Conservation (phyloP, 2,888 invertebrate species). For the Apotomis turbidana region DNA sequence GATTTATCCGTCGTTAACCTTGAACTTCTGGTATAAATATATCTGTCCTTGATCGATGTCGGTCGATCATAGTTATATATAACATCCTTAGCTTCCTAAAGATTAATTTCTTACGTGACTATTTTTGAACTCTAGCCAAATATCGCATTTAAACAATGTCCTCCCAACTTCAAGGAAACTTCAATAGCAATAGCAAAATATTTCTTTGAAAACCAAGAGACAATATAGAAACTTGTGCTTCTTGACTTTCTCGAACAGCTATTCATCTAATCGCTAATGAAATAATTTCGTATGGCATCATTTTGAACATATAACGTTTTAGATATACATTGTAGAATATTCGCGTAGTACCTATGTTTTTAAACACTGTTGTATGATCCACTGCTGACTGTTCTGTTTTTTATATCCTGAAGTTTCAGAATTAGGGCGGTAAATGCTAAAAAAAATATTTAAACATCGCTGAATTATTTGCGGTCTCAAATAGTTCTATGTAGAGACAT, state of each 20-base stretch:
- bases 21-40: too few relatives aligned
- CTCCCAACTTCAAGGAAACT: not conserved
- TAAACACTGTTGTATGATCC: not conserved
- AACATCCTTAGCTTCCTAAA: too few relatives aligned
- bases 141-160: not conserved
- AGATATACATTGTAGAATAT: conserved; percentile 6
- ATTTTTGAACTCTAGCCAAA: too few relatives aligned
- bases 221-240: too few relatives aligned
- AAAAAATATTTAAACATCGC: not conserved
- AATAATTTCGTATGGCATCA: not conserved
- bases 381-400: too few relatives aligned
- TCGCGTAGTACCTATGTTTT: not conserved
- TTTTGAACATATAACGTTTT: conserved; percentile 1
- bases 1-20: too few relatives aligned
- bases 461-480: conserved; percentile 21
- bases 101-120: too few relatives aligned
- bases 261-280: not conserved
- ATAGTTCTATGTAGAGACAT: conserved; percentile 19
- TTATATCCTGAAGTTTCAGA: too few relatives aligned
- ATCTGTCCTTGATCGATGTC: too few relatives aligned
- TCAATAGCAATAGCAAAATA: not conserved
- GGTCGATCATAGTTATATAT: too few relatives aligned
- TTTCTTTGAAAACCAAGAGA: not conserved
- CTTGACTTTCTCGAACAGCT: too few relatives aligned
- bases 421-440: conserved; percentile 4